Evolutionary conservation across 1,140 invertebrate species (phyloP).

Genomic region (Aleiodes sp.): DNA sequence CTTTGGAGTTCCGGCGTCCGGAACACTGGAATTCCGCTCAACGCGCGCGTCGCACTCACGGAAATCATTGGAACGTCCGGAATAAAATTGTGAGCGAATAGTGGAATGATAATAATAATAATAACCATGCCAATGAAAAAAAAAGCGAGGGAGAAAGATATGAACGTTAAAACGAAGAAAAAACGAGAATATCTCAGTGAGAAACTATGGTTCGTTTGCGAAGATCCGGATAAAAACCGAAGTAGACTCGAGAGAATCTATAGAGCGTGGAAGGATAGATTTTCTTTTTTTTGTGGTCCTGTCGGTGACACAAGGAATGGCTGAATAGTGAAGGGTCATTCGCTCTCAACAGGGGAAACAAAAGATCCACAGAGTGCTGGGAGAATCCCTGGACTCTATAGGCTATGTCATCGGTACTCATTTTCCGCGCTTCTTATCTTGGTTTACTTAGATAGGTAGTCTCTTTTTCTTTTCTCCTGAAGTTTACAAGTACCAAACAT

Average conservation of each 20-base stretch:
- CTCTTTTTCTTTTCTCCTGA: background rate
- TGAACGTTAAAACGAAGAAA: too few relatives aligned
- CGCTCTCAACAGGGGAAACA: constrained; percentile 26
- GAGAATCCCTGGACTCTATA: constrained; percentile 14
- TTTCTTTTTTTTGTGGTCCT: background rate
- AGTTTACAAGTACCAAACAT: background rate
- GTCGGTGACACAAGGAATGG: background rate
- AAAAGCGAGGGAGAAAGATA: constrained; percentile 13
- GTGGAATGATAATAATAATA: constrained; percentile 27
- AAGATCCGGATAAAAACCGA: too few relatives aligned
- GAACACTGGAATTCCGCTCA: constrained; percentile 29
- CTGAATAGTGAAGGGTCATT: background rate
- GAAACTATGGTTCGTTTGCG: too few relatives aligned
- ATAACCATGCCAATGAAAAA: background rate
- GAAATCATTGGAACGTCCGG: constrained; percentile 47
- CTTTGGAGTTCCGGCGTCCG: constrained; percentile 32
- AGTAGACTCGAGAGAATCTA: too few relatives aligned
- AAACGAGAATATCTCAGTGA: too few relatives aligned
- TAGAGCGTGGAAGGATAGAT: too few relatives aligned
- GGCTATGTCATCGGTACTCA: constrained; percentile 28
- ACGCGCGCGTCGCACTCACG: constrained; percentile 34
- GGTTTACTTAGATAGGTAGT: background rate
- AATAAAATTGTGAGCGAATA: constrained; percentile 9
- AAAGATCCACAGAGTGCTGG: constrained; percentile 19
- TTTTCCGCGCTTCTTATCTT: constrained; percentile 21